phyloP scores from a whole-genome alignment of 2,113 vertebrate species.

The Microcebus murinus region DNA sequence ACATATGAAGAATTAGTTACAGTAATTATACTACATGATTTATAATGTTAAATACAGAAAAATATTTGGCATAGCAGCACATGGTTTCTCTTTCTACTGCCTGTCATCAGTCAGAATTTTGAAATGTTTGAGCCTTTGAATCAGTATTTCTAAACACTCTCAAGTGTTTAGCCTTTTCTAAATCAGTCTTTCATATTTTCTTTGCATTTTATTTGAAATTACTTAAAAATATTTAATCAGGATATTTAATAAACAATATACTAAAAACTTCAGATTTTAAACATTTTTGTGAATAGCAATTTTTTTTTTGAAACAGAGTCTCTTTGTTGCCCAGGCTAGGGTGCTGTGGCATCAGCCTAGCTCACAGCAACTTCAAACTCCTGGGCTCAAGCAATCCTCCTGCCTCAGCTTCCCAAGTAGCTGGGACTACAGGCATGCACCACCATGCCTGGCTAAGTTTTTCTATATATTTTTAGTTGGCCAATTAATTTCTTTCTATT shows the following conservation, averaged over 20 bases:
- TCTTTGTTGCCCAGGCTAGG: too few relatives aligned
- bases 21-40: not conserved
- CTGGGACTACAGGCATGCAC: too few relatives aligned
- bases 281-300: not conserved
- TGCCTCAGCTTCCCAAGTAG: too few relatives aligned
- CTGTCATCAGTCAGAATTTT: not conserved
- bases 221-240: not conserved
- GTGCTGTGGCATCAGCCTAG: too few relatives aligned
- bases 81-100: not conserved
- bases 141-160: not conserved
- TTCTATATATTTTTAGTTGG: too few relatives aligned
- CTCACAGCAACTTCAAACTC: too few relatives aligned
- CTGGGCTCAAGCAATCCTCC: too few relatives aligned
- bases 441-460: too few relatives aligned
- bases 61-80: not conserved
- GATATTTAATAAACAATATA: not conserved
- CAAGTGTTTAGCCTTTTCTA: not conserved
- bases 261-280: not conserved
- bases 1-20: not conserved
- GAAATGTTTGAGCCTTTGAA: not conserved
- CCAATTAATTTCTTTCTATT: too few relatives aligned
- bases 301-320: not conserved
- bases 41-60: not conserved
- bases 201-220: not conserved
- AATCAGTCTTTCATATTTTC: not conserved